Conservation (phyloP, 1,140 invertebrate genomes). For the Arctopsyche grandis region DNA sequence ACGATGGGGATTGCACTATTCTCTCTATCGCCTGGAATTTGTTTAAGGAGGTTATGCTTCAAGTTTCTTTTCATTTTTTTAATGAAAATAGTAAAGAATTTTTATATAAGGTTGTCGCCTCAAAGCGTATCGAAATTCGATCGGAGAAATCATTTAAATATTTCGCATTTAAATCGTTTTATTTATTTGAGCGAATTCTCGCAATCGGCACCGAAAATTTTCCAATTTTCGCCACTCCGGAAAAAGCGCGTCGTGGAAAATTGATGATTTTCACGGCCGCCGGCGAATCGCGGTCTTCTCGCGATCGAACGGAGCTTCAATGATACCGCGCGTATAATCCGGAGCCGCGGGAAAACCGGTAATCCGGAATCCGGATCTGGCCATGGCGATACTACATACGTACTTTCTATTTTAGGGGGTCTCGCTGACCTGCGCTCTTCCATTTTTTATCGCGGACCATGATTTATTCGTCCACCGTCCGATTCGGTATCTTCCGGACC, state of each 20-base stretch:
- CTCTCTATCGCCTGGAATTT: too few species aligned
- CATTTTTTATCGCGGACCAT: not conserved
- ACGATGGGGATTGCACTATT: too few species aligned
- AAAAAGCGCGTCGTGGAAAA: not conserved
- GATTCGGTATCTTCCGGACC: slow-evolving; percentile 2
- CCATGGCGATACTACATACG: not conserved
- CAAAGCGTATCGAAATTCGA: too few species aligned
- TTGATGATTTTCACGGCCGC: slow-evolving; percentile 5
- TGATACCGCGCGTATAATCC: not conserved
- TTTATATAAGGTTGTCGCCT: too few species aligned
- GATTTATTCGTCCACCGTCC: not conserved
- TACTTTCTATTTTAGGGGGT: not conserved
- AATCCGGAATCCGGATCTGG: not conserved
- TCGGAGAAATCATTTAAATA: not conserved
- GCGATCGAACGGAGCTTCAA: not conserved
- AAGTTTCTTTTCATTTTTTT: too few species aligned
- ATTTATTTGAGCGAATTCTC: not conserved
- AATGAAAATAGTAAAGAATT: too few species aligned
- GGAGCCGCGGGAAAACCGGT: not conserved
- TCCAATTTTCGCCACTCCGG: not conserved
- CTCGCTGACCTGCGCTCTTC: not conserved
- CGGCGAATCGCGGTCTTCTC: not conserved
- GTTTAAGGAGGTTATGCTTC: too few species aligned
- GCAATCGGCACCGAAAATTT: not conserved
- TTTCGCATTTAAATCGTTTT: not conserved